Base-by-base conservation (phyloP, 2,888 invertebrate genomes). In the Lasius platythorax region DNA sequence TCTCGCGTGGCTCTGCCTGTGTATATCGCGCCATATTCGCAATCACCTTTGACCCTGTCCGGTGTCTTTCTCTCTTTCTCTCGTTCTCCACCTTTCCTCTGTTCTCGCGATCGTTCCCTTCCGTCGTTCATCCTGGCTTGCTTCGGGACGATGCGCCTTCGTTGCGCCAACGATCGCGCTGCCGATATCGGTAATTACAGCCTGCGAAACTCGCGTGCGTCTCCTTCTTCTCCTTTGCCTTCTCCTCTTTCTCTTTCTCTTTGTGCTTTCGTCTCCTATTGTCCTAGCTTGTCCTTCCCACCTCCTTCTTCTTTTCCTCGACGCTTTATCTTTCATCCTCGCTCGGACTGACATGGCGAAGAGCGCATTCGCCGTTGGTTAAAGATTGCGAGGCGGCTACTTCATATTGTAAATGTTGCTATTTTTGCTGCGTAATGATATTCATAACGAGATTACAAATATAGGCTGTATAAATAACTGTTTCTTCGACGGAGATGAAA, bases 151-250 rank as follows among this genome's bases (percentile, higher is more conserved):
- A 83, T 84, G 68, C 76, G 79, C 79, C 73, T 79, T 79, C 79
- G 72, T 86, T 87, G 81, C 81, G 70, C 84, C 90, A 83, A 85
- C 82, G 88, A 87, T 87, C 85, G 88, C 88, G 85, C 86, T 87
- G 87, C 86, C 87, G 92, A 91, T 92, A 92, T 85, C 87, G 78
- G 85, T 92, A 91, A 92, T 91, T 92, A 90, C 87, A 90, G 89
- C 85, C 84, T 85, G 64, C 78, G 72, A 84, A 66, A 83, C 43
- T 87, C 78, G 83, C 85, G 85, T 86, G 87, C 83, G 75, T 72
- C 78, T 83, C 83, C 84, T 82, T 86, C 82, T 83, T 73, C 70
- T 73, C 58, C 63, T 67, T n/a, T 67, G 76, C 33, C 23, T 46
- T 30, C 72, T 53, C 5, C 37, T 50, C 23, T 30, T 58, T 61